phyloP scores from a whole-genome alignment of 37 sponge, comb jelly and placozoan species.

The Haliclona indistincta region DNA sequence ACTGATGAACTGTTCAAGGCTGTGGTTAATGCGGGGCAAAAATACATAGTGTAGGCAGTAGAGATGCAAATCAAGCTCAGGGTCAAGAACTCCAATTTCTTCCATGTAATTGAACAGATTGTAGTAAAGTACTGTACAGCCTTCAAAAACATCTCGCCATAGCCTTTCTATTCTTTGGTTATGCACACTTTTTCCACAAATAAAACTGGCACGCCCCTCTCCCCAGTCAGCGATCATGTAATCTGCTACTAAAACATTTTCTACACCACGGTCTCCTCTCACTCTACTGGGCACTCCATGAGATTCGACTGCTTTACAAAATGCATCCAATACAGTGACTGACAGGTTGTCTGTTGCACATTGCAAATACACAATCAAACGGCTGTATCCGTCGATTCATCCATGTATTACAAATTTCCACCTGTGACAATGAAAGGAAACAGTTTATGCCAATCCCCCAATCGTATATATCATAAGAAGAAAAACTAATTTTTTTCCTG shows the following conservation, averaged over 20 bases:
- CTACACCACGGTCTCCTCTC: constrained; percentile 52
- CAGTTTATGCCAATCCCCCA: no score
- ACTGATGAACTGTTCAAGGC: constrained; percentile 15
- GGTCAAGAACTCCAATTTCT: constrained; percentile 10
- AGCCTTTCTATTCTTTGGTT: constrained; percentile 63
- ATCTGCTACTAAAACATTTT: constrained; percentile 43
- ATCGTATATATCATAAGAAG: no score
- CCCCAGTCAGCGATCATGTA: constrained; percentile 52
- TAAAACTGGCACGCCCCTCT: constrained; percentile 15
- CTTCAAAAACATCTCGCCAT: constrained; percentile 49
- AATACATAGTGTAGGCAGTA: constrained; percentile 57
- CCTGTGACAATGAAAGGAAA: constrained; percentile 8
- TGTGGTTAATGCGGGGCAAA: constrained; percentile 32
- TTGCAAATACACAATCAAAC: constrained; percentile 32
- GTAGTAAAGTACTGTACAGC: constrained; percentile 22
- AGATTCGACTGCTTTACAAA: constrained; percentile 8
- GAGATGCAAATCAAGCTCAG: constrained; percentile 17
- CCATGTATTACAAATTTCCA: constrained; percentile 69
- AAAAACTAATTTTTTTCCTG: no score
- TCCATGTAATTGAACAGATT: constrained; percentile 49
- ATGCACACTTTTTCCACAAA: constrained; percentile 55
- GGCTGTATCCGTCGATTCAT: constrained; percentile 52
- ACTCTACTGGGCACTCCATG: constrained; percentile 55
- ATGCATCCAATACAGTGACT: constrained; percentile 32
- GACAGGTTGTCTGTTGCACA: constrained; percentile 42